Evolutionary conservation across 2,113 vertebrate species (phyloP), one percentile per base, ranked within the genome.

Genomic region (Labrus mixtus): DNA sequence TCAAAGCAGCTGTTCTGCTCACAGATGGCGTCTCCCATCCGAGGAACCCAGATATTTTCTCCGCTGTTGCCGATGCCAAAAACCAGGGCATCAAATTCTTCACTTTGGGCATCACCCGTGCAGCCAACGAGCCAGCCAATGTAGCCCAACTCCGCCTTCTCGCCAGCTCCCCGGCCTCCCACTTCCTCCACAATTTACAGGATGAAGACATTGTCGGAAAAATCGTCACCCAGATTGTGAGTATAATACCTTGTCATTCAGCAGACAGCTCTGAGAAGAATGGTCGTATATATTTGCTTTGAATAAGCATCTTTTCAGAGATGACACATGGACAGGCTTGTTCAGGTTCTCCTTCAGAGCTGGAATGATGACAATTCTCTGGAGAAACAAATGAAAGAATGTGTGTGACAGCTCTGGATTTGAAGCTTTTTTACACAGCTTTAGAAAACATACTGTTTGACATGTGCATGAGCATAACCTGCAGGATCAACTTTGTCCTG

Each of bases 1-100:
- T 96, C 79, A 96, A 94, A 89, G 93, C 96, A 50, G 95, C 95
- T 0, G 1, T 98, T 46, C 94, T 98, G 29, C 89, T 97, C 51
- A 97, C 96, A 0, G 95, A 97, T 53, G 96, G 97, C 7, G 90
- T 94, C 19, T 94, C 95, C 57, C 96, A 97, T 69, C 96, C 96
- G 10, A 95, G 96, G 86, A 98, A 97, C 74, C 97, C 96, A 11
- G 96, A 97, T 70, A 96, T 97, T 91, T 96, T 96, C 90, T 94
- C 96, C n/a, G 96, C 97, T 61, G 93, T 93, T 25, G 95, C 95
- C 46, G 94, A 97, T 43, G 96, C 96, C 82, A 98, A 97, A 90
- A 94, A 96, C 87, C 96, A 97, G 85, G 97, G 95, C 12, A 93
- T 98, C 70, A 91, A 91, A 25, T 95, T 97, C 88, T 97, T 98